Evolutionary conservation across 2,888 invertebrate genomes (phyloP), one percentile per base, ranked within the genome.

Genomic region (Acleris cristana): DNA sequence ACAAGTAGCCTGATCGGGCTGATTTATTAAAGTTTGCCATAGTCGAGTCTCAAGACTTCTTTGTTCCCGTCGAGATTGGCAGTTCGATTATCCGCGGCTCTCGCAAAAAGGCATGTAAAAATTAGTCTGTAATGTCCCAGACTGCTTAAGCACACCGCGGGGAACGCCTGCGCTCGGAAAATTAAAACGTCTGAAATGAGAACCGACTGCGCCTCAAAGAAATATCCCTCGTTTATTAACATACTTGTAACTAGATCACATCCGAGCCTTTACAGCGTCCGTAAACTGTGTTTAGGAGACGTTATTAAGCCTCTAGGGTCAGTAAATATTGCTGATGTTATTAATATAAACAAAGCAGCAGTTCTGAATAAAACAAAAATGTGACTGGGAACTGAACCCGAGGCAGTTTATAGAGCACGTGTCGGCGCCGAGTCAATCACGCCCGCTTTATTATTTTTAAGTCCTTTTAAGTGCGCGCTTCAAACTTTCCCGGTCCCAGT

Each of bases 391-490:
- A n/a, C n/a, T n/a, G n/a, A n/a, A n/a, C n/a, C 3, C 21, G 34
- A 34, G 23, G 26, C 18, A 48, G 58, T 58, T 58, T 48, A 45
- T 40, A 52, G 61, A 56, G 57, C 61, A 57, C 61, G 61, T 61
- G 59, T 40, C 53, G 65, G 60, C 51, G 34, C 45, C 57, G 62
- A 63, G 80, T 80, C 83, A 76, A 81, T 83, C 81, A 79, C 76
- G 80, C 83, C 80, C 80, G 79, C 84, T 88, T 90, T 89, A 90
- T 90, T 90, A 90, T 91, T 92, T 90, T 87, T 86, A 89, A 90
- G 89, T 88, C 88, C 77, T 82, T 81, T 78, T 79, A 83, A 88
- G 85, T 85, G 85, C 84, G 84, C 82, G 86, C 85, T 86, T 78
- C 79, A 85, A 91, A 91, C 83, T 90, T 90, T 86, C 85, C 85